phyloP scores from a whole-genome alignment of 1,140 invertebrate species.

The Prorops nasuta region DNA sequence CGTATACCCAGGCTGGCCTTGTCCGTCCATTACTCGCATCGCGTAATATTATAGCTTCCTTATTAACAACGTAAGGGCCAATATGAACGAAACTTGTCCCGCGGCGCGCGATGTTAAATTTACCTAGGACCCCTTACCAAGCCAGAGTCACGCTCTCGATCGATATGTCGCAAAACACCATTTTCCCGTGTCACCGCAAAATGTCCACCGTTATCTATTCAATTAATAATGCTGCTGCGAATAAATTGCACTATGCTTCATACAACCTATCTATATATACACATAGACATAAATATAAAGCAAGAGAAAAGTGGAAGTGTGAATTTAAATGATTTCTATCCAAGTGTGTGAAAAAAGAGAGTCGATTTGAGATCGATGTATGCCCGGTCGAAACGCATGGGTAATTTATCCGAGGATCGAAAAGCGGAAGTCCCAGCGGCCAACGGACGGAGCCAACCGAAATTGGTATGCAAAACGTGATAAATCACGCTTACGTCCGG shows the following conservation, averaged over 20 bases:
- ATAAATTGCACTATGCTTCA: not conserved
- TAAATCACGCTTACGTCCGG: conserved; percentile 45
- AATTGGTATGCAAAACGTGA: conserved; percentile 45
- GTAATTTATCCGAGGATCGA: conserved; percentile 36
- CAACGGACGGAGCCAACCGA: conserved; percentile 23
- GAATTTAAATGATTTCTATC: not conserved
- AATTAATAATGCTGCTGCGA: not conserved
- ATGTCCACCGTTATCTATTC: not conserved
- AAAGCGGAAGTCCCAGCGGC: conserved; percentile 32
- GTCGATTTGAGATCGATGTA: conserved; percentile 23
- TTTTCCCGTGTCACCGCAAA: not conserved
- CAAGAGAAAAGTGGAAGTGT: not conserved
- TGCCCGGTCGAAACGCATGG: conserved; percentile 15
- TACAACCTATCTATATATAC: not conserved
- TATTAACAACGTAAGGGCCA: conserved; percentile 29
- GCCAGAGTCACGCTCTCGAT: not conserved
- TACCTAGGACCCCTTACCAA: too few relatives aligned
- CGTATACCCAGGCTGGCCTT: too few relatives aligned
- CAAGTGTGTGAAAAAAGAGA: not conserved
- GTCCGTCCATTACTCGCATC: conserved; percentile 28
- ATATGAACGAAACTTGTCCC: conserved; percentile 28
- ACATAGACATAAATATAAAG: not conserved
- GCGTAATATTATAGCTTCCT: conserved; percentile 39
- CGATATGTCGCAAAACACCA: not conserved
- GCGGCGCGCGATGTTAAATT: too few relatives aligned